These are phyloP conservation scores for Huso huso DNA, from an alignment of 2,797 vertebrate species.

Conservation along the genomic window DNA sequence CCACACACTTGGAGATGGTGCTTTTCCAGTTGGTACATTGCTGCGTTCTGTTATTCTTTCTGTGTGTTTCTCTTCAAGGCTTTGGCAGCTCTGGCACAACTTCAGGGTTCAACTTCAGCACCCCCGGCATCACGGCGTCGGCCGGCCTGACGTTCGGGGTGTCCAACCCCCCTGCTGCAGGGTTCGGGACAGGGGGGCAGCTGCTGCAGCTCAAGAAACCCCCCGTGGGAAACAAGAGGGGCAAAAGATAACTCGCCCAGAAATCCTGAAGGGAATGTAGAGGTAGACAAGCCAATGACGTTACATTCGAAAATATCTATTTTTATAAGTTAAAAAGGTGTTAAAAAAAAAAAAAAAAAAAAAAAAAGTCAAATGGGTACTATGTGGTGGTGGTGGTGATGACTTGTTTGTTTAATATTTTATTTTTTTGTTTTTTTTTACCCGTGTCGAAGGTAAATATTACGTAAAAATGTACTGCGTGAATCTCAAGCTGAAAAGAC, in stretches of 20 bases:
- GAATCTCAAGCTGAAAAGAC: too few relatives aligned
- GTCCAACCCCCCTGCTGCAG: constrained; percentile 76
- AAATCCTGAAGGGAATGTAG: constrained; percentile 24
- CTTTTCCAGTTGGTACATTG: neutral
- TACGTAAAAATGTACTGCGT: too few relatives aligned
- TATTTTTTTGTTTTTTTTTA: constrained; percentile 1
- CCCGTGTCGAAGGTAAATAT: too few relatives aligned
- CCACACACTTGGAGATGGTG: neutral
- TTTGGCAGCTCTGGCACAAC: constrained; percentile 85
- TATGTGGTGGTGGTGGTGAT: constrained; percentile 30
- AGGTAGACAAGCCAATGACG: constrained; percentile 33
- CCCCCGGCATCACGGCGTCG: constrained; percentile 92
- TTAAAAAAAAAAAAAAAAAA: neutral
- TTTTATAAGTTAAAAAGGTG: constrained; percentile 55
- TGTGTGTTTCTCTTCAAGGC: constrained; percentile 63
- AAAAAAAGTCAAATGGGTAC: constrained; percentile 16
- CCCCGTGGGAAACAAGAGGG: constrained; percentile 94
- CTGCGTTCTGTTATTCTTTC: constrained; percentile 27
- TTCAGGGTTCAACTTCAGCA: constrained; percentile 98
- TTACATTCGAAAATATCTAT: constrained; percentile 55
- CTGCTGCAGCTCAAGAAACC: constrained; percentile 97
- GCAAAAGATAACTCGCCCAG: constrained; percentile 79
- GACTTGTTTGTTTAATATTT: constrained; percentile 28
- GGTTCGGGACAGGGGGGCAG: constrained; percentile 75
- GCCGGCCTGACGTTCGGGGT: constrained; percentile 95